phyloP scores from a whole-genome alignment of 2,888 invertebrate species.

The Lutraria lutraria region DNA sequence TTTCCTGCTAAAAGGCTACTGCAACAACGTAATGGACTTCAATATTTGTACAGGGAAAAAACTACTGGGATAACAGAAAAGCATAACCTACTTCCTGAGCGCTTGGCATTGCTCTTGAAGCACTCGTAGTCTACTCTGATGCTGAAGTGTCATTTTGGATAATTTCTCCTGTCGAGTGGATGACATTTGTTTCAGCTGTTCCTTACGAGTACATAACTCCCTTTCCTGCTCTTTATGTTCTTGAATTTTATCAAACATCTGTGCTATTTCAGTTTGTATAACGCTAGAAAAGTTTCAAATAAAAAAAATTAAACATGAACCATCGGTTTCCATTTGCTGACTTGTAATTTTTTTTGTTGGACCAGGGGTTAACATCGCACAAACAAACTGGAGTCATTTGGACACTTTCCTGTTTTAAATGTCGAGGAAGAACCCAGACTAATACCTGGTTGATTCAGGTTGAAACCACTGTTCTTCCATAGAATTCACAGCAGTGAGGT shows the following conservation, averaged over 20 bases:
- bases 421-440: no score
- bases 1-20: no score
- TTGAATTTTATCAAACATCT: slow-evolving; percentile 70
- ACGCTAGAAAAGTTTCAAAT: slow-evolving; percentile 66
- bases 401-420: no score
- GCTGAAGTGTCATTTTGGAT: slow-evolving; percentile 75
- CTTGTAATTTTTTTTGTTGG: no score
- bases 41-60: no score
- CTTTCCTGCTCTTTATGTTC: slow-evolving; percentile 65
- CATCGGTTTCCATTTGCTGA: no score
- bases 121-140: slow-evolving; percentile 74
- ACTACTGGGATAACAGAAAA: neutral
- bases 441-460: no score
- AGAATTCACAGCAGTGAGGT: no score
- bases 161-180: slow-evolving; percentile 75
- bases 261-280: slow-evolving; percentile 68
- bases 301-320: neutral
- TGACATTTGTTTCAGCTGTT: slow-evolving; percentile 71
- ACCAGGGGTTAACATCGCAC: no score
- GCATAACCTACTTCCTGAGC: slow-evolving; percentile 71
- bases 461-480: no score
- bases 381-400: no score
- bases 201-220: slow-evolving; percentile 68
- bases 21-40: no score
- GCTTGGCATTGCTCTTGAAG: slow-evolving; percentile 71